phyloP scores from a whole-genome alignment of 2,797 vertebrate species.

The Hyperoplus lanceolatus region DNA sequence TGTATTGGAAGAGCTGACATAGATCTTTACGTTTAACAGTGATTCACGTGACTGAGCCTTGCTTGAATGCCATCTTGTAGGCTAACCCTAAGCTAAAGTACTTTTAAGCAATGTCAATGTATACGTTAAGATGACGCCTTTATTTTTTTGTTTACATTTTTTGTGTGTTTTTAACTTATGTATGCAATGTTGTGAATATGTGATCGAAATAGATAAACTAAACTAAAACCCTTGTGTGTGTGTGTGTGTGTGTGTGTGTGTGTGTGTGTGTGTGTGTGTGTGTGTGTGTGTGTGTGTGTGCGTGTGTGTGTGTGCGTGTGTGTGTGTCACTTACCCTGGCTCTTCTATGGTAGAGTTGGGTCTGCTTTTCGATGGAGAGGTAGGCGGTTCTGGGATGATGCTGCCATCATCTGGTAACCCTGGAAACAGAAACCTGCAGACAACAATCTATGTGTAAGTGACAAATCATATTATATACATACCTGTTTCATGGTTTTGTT shows the following conservation, averaged over 20 bases:
- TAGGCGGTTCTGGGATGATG: slow-evolving; percentile 84
- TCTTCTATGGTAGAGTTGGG: slow-evolving; percentile 29
- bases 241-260: background rate
- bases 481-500: background rate
- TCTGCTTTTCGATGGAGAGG: slow-evolving; percentile 76
- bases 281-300: background rate
- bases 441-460: background rate
- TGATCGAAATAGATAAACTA: no score
- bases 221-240: no score
- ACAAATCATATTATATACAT: background rate
- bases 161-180: no score
- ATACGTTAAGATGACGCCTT: no score
- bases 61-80: background rate
- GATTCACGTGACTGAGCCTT: background rate
- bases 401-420: slow-evolving; percentile 95
- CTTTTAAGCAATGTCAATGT: background rate
- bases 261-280: background rate
- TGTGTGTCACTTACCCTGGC: slow-evolving; percentile 75
- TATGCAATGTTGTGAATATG: no score
- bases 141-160: no score
- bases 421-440: slow-evolving; percentile 94
- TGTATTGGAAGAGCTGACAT: background rate
- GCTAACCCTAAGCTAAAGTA: no score
- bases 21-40: background rate
- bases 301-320: background rate